phyloP scores from a whole-genome alignment of 2,797 vertebrate genomes.

The Semotilus atromaculatus region DNA sequence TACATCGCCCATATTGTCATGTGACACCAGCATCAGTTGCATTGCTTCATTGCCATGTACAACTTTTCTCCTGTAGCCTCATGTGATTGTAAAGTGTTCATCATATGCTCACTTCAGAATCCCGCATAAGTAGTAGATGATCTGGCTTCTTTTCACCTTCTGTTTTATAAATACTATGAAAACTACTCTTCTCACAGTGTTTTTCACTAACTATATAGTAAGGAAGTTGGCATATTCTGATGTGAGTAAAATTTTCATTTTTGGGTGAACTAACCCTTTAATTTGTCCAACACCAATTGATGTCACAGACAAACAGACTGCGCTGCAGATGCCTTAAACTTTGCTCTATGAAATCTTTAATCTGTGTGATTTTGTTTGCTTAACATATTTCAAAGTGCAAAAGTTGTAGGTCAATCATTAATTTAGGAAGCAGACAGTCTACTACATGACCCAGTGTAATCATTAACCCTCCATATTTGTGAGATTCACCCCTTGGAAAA shows the following conservation, averaged over 20 bases:
- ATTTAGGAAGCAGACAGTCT: slow-evolving; percentile 68
- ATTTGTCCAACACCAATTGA: background rate
- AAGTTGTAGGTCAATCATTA: slow-evolving; percentile 69
- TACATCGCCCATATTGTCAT: background rate
- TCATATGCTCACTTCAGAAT: background rate
- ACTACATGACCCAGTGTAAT: slow-evolving; percentile 59
- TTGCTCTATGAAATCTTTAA: slow-evolving; percentile 7
- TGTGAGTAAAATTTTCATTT: background rate
- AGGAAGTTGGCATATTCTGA: background rate
- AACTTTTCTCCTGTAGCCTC: background rate
- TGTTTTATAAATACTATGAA: background rate
- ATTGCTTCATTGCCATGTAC: background rate
- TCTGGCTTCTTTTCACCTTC: no score
- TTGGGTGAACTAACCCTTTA: background rate
- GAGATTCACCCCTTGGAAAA: slow-evolving; percentile 6
- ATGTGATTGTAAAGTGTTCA: background rate
- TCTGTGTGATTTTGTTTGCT: slow-evolving; percentile 48
- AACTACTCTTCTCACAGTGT: background rate
- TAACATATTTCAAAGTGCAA: slow-evolving; percentile 25
- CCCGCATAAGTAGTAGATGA: background rate
- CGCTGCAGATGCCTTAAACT: background rate
- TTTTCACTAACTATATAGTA: background rate
- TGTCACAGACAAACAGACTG: background rate
- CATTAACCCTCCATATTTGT: slow-evolving; percentile 49
- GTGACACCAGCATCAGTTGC: background rate